Base-by-base conservation (phyloP, 1,140 invertebrate genomes). In the Andrena cerasifolii region DNA sequence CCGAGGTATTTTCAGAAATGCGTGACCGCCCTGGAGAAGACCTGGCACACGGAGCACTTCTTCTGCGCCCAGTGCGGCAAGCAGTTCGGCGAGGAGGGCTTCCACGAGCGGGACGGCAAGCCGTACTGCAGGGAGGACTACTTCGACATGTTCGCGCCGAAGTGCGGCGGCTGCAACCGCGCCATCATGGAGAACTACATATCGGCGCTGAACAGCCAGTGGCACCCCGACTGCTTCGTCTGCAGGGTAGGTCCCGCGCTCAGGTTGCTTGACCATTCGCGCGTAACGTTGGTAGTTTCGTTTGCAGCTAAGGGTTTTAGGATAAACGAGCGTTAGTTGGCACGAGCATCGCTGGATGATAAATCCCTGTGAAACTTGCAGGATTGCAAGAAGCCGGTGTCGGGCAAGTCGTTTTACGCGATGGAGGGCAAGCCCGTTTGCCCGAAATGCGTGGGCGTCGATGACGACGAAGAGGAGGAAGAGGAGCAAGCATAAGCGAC, bases 161-260 rank as follows among this genome's bases (percentile, higher is more conserved):
- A 99, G 91, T 99, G 99, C 93, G 98, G 98, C 21, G 98, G 98
- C 24, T 99, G 99, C 94, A 96, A 96, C 86, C 95, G 97, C 45
- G 97, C 99, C 59, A 99, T 99, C 85, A 99, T 98, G 95, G 98
- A 99, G 91, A 99, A 99, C 93, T 99, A 99, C 91, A 99, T 99
- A 88, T 99, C 98, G 1, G 99, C 99, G 16, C 93, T 99, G 58
- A 99, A 99, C 91, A 95, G 96, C 72, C 98, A 99, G 91, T 99
- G 99, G 99, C 99, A 99, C 94, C 98, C 98, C 14, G 97, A 99
- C 90, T 99, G 99, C 92, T 99, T 99, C 94, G 98, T 99, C 76
- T 99, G 99, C 95, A 96, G 98, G 96, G 99, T 99, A 95, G 95
- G 97, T 85, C 73, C 33, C 43, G 12, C 14, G 10, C n/a, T 51